Evolutionary conservation across 1,140 invertebrate genomes (phyloP), one percentile per base, ranked within the genome.

Genomic region (Ylistrum balloti): DNA sequence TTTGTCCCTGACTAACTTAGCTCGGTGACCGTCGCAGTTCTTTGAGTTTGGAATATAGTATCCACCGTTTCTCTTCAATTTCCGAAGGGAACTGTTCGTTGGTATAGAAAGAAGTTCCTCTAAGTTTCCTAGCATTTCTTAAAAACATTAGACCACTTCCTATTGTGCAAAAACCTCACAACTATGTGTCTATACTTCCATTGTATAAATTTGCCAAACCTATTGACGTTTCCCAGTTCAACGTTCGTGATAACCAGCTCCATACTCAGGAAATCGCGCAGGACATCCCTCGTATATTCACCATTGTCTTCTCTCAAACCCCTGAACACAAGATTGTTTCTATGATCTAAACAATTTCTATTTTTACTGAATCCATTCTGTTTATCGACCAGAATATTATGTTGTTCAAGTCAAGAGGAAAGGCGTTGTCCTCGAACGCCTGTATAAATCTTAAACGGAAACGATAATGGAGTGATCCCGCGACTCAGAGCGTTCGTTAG

Each of bases 291-390:
- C 13, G 35, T 38, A 38, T 38, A 7, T 38, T 38, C 35, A 5
- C 13, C 35, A 7, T 38, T 38, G 5, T 38, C 35, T 13, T 38
- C 35, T 38, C 35, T 5, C 13, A 38, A 11, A 28, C 88, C 88
- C 0, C 74, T 33, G 20, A 89, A 86, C n/a, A 89, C 85, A 33
- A 89, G n/a, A 48, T 89, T 89, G 33, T 89, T 48, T n/a, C n/a
- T n/a, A n/a, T n/a, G n/a, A n/a, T n/a, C n/a, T n/a, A n/a, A n/a
- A n/a, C n/a, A n/a, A n/a, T n/a, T n/a, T n/a, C n/a, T n/a, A n/a
- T n/a, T n/a, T n/a, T n/a, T n/a, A n/a, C n/a, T n/a, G n/a, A n/a
- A n/a, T n/a, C n/a, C n/a, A n/a, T n/a, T n/a, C n/a, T n/a, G n/a
- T n/a, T n/a, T n/a, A n/a, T n/a, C n/a, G n/a, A n/a, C n/a, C n/a